phyloP scores from a whole-genome alignment of 2,888 invertebrate genomes.

The Protonemura montana region DNA sequence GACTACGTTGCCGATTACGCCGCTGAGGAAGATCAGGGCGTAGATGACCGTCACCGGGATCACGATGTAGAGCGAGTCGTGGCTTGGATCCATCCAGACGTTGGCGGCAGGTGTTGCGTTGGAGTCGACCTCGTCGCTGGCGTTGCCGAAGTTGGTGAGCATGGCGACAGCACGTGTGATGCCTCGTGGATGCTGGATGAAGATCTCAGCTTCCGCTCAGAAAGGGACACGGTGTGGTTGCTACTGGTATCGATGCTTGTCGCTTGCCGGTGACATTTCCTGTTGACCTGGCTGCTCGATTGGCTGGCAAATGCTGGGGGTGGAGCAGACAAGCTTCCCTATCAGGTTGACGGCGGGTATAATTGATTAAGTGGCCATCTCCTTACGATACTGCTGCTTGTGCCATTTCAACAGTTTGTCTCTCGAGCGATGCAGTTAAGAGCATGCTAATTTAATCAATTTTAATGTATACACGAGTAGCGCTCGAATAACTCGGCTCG shows the following conservation, averaged over 20 bases:
- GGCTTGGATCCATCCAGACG: constrained; percentile 54
- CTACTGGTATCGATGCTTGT: not conserved
- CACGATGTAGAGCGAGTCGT: constrained; percentile 68
- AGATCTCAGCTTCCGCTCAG: not conserved
- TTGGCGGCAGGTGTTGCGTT: constrained; percentile 36
- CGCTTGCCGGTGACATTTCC: not conserved
- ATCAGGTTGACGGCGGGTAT: not conserved
- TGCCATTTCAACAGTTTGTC: not conserved
- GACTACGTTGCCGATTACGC: constrained; percentile 78
- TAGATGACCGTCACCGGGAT: constrained; percentile 76
- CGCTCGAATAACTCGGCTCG: not conserved
- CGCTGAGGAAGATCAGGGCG: constrained; percentile 73
- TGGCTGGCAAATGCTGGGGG: not conserved
- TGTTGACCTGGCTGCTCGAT: not conserved
- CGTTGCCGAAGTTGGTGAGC: not conserved
- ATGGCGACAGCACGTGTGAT: not conserved
- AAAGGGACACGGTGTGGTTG: not conserved
- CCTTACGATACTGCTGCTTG: not conserved
- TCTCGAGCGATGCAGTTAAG: not conserved
- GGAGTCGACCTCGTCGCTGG: not conserved
- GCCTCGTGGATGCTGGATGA: not conserved
- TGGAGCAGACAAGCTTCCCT: not conserved
- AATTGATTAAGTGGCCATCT: not conserved
- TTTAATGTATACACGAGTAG: not conserved
- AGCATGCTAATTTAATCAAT: constrained; percentile 7